A percentile compares a stretch with the other conserved stretches of the same genome.
Evolutionary conservation across 1,140 invertebrate genomes (phyloP).

Genomic region (Macrobrachium nipponense): DNA sequence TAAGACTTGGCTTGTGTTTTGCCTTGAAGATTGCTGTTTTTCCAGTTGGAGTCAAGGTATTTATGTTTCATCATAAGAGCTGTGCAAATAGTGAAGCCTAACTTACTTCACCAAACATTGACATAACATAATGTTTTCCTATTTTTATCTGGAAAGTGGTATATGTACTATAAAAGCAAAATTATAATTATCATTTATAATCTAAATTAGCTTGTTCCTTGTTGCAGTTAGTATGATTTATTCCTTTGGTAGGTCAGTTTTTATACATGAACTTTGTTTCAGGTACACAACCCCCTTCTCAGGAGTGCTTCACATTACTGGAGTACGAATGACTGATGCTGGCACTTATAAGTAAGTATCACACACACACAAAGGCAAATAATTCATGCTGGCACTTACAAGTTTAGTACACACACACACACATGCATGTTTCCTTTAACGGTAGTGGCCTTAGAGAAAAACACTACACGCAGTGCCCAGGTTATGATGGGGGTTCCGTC

Average conservation of each 20-base stretch:
- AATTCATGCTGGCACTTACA: neutral
- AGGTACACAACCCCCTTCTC: slow-evolving; percentile 72
- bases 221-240: neutral
- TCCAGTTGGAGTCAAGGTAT: too few relatives aligned
- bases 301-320: slow-evolving; percentile 74
- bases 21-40: neutral
- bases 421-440: neutral
- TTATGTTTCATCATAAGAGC: too few relatives aligned
- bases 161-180: too few relatives aligned
- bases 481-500: too few relatives aligned
- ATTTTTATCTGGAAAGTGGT: too few relatives aligned
- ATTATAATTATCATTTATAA: too few relatives aligned
- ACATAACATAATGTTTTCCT: too few relatives aligned
- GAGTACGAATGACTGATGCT: slow-evolving; percentile 72
- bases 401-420: neutral
- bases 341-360: slow-evolving; percentile 73
- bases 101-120: too few relatives aligned
- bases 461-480: too few relatives aligned
- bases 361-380: too few relatives aligned
- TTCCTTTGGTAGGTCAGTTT: neutral
- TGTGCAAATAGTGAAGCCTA: too few relatives aligned
- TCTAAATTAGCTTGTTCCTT: neutral
- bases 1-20: neutral
- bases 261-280: slow-evolving; percentile 34
- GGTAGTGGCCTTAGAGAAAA: neutral